Evolutionary conservation across 2,797 vertebrate species (phyloP).

Genomic region (Perodicticus potto): DNA sequence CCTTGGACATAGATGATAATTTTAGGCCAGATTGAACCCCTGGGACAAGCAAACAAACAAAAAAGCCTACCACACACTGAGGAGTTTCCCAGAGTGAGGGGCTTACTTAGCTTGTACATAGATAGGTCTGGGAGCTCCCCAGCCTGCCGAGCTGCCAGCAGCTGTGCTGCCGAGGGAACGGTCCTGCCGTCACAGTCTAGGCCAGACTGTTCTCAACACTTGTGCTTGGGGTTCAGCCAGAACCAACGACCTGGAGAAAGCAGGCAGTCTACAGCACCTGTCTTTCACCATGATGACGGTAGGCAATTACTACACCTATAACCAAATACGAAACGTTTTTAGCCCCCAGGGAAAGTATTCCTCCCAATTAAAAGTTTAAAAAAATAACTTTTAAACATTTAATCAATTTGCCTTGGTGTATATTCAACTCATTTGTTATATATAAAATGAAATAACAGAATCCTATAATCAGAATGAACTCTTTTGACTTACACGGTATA

Average conservation of each 20-base stretch:
- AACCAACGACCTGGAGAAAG: constrained; percentile 28
- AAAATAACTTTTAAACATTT: not conserved
- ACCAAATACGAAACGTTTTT: not conserved
- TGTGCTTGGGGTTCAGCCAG: not conserved
- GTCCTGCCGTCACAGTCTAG: not conserved
- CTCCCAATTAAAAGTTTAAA: constrained; percentile 18
- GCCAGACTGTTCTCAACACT: not conserved
- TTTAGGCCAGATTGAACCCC: not conserved
- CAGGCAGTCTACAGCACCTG: not conserved
- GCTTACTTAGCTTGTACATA: not conserved
- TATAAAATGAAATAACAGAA: constrained; percentile 23
- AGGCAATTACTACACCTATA: not conserved
- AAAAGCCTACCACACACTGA: not conserved
- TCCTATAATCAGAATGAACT: constrained; percentile 31
- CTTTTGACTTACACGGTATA: not conserved
- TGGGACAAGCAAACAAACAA: not conserved
- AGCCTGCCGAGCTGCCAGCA: not conserved
- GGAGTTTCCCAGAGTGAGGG: not conserved
- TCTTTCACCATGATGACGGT: not conserved
- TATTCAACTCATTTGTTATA: constrained; percentile 16
- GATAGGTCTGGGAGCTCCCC: not conserved
- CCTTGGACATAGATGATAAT: constrained; percentile 21
- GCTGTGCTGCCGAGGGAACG: not conserved
- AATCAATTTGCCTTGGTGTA: not conserved
- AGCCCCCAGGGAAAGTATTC: not conserved